Evolutionary conservation across 2,888 invertebrate species (phyloP).

Genomic region (Eudasyphora cyanicolor): DNA sequence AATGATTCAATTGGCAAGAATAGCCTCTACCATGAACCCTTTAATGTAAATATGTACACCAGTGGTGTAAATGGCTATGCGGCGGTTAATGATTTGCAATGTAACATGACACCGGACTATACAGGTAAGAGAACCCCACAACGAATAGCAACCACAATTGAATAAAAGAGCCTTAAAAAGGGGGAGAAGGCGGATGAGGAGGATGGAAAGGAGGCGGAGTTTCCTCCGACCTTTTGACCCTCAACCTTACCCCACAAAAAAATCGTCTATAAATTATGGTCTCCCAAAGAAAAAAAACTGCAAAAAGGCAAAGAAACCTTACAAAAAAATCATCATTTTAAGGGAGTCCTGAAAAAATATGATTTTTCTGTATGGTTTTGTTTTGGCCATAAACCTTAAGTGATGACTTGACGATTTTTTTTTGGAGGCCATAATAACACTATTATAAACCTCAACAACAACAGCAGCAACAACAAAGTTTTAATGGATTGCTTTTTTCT

Average conservation of each 20-base stretch:
- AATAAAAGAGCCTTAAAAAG: background rate
- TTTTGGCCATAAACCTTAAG: constrained; percentile 14
- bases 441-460: background rate
- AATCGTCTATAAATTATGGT: constrained; percentile 54
- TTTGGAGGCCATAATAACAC: background rate
- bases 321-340: constrained; percentile 21
- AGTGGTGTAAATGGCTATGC: constrained; percentile 80
- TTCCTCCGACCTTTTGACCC: constrained; percentile 64
- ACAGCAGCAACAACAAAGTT: background rate
- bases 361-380: constrained; percentile 1
- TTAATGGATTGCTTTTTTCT: constrained; percentile 31
- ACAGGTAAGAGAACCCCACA: constrained; percentile 79
- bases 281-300: constrained; percentile 14
- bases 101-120: constrained; percentile 82
- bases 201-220: background rate
- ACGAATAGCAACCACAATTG: background rate
- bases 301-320: constrained; percentile 26
- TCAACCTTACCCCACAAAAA: background rate
- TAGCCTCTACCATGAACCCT: constrained; percentile 81
- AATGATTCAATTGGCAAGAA: constrained; percentile 80
- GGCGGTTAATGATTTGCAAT: constrained; percentile 80
- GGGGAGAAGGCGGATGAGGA: background rate
- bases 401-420: constrained; percentile 44
- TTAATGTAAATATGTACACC: constrained; percentile 80
- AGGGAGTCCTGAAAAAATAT: background rate